Evolutionary conservation across 2,888 invertebrate species (phyloP), one percentile per base, ranked within the genome.

Genomic region (Sycophila texana): DNA sequence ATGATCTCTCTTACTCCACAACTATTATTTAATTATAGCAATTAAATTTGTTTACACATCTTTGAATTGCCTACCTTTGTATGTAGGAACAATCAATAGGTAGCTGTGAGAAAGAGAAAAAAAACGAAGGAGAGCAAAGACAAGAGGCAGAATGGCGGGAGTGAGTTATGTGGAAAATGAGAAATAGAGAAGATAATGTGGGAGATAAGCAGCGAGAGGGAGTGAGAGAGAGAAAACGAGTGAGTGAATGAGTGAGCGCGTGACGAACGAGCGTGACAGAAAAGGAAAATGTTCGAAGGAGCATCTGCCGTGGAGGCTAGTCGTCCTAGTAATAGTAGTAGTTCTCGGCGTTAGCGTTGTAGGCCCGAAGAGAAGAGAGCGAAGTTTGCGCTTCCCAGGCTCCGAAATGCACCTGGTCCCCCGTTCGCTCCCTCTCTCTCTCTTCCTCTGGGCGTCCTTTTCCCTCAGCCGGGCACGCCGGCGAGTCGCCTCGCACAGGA

Each of bases 301-400:
- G 76, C 76, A 79, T 79, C 79, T 79, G 79, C 60, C 72, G 61
- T 51, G 51, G 20, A 7, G 18, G 65, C 39, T 63, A 22, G 26
- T 16, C 18, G 47, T n/a, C 16, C 30, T 61, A 51, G 68, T 61
- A 30, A n/a, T 22, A n/a, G 65, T 47, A 47, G 55, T 49, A 66
- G 20, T n/a, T 16, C 14, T 53, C 26, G 26, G 70, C 47, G 53
- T 18, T 53, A 51, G 4, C 14, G 49, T 16, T 18, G 47, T 58
- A 57, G 68, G 49, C 57, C 55, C 49, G 78, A 26, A 63, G 51
- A 83, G 80, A 82, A 83, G 82, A 83, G 81, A 82, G 84, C 83
- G 82, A 85, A 88, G 88, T 88, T 88, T 88, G 88, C 87, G 88
- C 88, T 87, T 90, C 90, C 90, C 90, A 90, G 89, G 90, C 89